Evolutionary conservation across 2,797 vertebrate genomes (phyloP), one percentile per base, ranked within the genome.

Genomic region (Acanthurus lineatus): DNA sequence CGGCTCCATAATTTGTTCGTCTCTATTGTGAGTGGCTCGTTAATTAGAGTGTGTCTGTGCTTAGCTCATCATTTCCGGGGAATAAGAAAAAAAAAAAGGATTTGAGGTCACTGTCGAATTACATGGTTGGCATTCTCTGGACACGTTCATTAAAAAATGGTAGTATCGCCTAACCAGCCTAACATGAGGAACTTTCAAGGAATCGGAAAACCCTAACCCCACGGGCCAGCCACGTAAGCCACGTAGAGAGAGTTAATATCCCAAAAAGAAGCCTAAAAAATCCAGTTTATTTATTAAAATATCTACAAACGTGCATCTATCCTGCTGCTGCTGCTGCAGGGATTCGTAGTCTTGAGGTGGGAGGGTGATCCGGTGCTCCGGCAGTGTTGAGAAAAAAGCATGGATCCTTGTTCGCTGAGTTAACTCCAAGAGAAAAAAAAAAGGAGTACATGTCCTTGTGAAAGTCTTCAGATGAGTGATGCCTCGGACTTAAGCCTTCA

Each of bases 1-100:
- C 59, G 85, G 89, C 88, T 89, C 86, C 86, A 92, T 92, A 90
- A 95, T 94, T 94, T 95, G 92, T 91, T 91, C 92, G 47, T 92
- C 91, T 92, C 90, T 77, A 76, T 87, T 89, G 91, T 87, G 90
- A 92, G 89, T 86, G 86, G 80, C 82, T 82, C 76, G 57, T 91
- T 95, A 94, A 95, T 95, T 94, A 95, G 90, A 89, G 81, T 70
- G 77, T 65, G 83, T 59, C 86, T 92, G 83, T 91, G 90, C 92
- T 92, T 85, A 87, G 92, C 90, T 93, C 89, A 77, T 90, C 81
- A 59, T 92, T 92, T 88, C 84, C 69, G 2, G 64, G 28, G 4
- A 32, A 25, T 2, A 25, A 25, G 3, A 32, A 32, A 32, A 32
- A 4, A 32, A 32, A 32, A 81, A 89, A 85, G 73, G 76, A 91